Evolutionary conservation across 2,888 invertebrate genomes (phyloP).

Genomic region (Orthonevra nobilis): DNA sequence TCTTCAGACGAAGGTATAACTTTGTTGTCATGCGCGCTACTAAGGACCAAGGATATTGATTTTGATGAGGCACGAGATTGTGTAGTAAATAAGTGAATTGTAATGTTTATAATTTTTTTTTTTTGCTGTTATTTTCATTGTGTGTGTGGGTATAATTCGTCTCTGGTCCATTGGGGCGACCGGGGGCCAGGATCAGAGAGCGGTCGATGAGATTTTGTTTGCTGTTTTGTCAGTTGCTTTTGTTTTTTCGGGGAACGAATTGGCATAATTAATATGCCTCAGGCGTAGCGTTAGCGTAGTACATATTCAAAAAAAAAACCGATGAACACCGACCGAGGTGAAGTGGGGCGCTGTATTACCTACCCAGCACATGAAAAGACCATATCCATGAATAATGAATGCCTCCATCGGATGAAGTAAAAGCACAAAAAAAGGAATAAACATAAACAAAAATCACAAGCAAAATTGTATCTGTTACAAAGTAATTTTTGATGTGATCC

Average conservation of each 20-base stretch:
- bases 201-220: slow-evolving; percentile 43
- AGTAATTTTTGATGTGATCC: slow-evolving; percentile 61
- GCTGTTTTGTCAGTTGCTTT: slow-evolving; percentile 64
- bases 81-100: slow-evolving; percentile 65
- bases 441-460: slow-evolving; percentile 16
- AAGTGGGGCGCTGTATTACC: slow-evolving; percentile 1
- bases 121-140: slow-evolving; percentile 17
- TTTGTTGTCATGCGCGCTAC: slow-evolving; percentile 54
- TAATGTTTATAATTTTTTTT: slow-evolving; percentile 62
- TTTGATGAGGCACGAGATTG: slow-evolving; percentile 67
- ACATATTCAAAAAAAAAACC: slow-evolving; percentile 52
- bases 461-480: slow-evolving; percentile 58
- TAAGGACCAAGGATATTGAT: slow-evolving; percentile 59
- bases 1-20: slow-evolving; percentile 3
- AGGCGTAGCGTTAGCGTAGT: slow-evolving; percentile 56
- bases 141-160: slow-evolving; percentile 23
- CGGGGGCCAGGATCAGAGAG: background rate
- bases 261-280: slow-evolving; percentile 69
- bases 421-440: too few relatives aligned
- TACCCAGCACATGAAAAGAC: slow-evolving; percentile 75
- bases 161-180: slow-evolving; percentile 10
- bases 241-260: slow-evolving; percentile 48
- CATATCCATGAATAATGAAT: slow-evolving; percentile 75
- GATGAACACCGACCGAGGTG: background rate
- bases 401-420: slow-evolving; percentile 22